These are phyloP conservation scores for Tribolium castaneum DNA, from an alignment of 1,140 invertebrate species.

Conservation along the genomic window DNA sequence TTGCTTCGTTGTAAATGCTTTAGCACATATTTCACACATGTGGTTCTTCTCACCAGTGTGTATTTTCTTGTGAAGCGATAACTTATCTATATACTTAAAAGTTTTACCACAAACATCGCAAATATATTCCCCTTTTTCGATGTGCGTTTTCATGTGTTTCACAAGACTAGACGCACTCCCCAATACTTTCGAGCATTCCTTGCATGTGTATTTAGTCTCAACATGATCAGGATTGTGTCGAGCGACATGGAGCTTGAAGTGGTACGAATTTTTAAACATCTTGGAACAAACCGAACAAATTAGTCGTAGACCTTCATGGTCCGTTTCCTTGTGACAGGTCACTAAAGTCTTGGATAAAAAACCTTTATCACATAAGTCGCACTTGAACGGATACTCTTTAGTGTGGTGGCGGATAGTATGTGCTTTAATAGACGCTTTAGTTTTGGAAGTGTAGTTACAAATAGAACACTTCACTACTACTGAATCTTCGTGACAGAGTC, in stretches of 20 bases:
- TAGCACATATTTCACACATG: slow-evolving; percentile 41
- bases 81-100: not conserved
- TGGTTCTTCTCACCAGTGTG: slow-evolving; percentile 75
- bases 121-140: not conserved
- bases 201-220: not conserved
- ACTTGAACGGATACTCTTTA: not conserved
- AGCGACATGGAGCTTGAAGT: not conserved
- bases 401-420: not conserved
- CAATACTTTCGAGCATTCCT: not conserved
- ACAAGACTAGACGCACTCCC: not conserved
- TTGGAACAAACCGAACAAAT: slow-evolving; percentile 63
- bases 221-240: slow-evolving; percentile 61
- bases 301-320: slow-evolving; percentile 48
- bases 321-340: not conserved
- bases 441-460: not conserved
- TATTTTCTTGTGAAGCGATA: slow-evolving; percentile 76
- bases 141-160: not conserved
- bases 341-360: not conserved
- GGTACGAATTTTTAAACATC: not conserved
- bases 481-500: not conserved
- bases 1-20: slow-evolving; percentile 2
- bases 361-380: not conserved
- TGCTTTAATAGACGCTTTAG: not conserved
- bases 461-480: not conserved
- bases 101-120: slow-evolving; percentile 45